A percentile compares a stretch with the other conserved stretches of the same genome.
Evolutionary conservation across 2,888 invertebrate genomes (phyloP).

Genomic region (Pilophorus perplexus): DNA sequence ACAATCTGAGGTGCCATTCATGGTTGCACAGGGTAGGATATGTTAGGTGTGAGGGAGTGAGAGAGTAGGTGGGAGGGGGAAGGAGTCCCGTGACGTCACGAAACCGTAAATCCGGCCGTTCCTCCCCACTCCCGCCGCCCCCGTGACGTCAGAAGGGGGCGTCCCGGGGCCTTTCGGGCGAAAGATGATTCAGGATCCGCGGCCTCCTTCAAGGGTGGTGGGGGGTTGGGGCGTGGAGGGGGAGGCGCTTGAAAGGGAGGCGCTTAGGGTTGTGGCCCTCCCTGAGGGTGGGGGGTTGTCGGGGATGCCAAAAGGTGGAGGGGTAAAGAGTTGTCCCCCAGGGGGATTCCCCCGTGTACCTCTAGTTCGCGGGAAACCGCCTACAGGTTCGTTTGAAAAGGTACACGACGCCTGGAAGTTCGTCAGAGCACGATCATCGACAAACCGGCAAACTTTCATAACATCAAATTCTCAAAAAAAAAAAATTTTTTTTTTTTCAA

Average conservation of each 20-base stretch:
- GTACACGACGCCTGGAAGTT: too few species aligned
- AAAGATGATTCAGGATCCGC: conserved; percentile 28
- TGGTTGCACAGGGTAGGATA: conserved; percentile 35
- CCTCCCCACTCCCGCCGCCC: background rate
- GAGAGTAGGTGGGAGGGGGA: background rate
- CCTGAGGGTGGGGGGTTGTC: background rate
- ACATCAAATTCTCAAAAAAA: too few species aligned
- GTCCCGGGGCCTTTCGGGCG: conserved; percentile 3
- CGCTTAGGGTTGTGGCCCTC: background rate
- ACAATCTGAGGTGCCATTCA: conserved; percentile 40
- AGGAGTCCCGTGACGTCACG: conserved; percentile 27
- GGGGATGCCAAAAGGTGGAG: background rate
- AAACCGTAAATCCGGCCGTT: background rate
- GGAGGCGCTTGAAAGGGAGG: conserved; percentile 13
- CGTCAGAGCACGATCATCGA: too few species aligned
- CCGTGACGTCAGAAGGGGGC: conserved; percentile 18
- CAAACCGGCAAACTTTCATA: too few species aligned
- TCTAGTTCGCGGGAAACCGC: background rate
- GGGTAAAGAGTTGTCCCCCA: too few species aligned
- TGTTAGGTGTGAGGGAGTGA: background rate
- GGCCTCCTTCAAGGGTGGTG: conserved; percentile 8
- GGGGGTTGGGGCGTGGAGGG: background rate
- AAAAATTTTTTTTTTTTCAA: too few species aligned
- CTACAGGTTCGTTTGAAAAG: too few species aligned
- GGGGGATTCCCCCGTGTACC: background rate